Conservation (phyloP, 2,113 vertebrate species). For the Heloderma charlesbogerti region DNA sequence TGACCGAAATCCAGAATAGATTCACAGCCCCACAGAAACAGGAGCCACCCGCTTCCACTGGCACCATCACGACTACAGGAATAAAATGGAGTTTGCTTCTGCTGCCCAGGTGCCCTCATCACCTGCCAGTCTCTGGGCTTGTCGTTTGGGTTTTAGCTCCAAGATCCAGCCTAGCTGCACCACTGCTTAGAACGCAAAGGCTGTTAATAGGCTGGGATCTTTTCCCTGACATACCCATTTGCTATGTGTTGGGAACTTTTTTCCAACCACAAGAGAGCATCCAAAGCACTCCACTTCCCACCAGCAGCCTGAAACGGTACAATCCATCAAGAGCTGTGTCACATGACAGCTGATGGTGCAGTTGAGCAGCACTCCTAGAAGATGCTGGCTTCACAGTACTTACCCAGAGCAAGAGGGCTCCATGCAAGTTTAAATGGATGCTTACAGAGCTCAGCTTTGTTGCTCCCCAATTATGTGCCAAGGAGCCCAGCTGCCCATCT, state of each 20-base stretch:
- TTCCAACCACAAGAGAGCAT: neutral
- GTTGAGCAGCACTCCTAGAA: neutral
- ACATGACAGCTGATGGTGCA: too few species aligned
- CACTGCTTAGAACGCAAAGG: neutral
- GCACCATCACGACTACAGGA: too few species aligned
- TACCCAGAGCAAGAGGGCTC: fast-evolving
- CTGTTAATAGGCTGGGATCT: neutral
- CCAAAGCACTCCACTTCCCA: neutral
- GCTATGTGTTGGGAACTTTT: neutral
- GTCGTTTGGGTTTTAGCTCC: too few species aligned
- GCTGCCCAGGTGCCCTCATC: too few species aligned
- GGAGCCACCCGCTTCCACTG: too few species aligned
- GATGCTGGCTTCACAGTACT: neutral
- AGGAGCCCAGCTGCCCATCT: neutral
- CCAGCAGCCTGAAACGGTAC: neutral
- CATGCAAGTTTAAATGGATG: neutral
- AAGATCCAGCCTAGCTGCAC: too few species aligned
- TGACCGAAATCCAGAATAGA: too few species aligned
- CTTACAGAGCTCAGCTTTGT: fast-evolving
- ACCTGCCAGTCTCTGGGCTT: too few species aligned
- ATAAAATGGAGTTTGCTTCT: too few species aligned
- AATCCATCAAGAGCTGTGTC: neutral
- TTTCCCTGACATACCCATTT: neutral
- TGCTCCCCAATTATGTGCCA: neutral
- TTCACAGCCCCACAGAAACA: too few species aligned